Base-by-base conservation (phyloP, 2,888 invertebrate species). In the Thecophora atra region DNA sequence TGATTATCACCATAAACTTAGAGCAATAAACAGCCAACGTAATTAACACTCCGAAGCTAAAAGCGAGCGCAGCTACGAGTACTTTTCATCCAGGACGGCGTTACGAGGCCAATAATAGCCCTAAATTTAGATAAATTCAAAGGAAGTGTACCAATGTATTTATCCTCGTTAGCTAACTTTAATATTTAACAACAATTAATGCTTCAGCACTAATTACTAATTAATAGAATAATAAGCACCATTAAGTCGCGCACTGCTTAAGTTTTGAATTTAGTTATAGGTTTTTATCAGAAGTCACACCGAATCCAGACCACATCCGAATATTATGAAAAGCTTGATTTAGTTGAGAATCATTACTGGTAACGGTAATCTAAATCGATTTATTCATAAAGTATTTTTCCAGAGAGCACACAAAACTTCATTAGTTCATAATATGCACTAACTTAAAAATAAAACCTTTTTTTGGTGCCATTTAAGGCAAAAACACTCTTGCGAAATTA, bases 1-100 rank as follows among this genome's bases (percentile, higher is more conserved):
- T 86, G 87, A 81, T 87, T 77, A 86, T 87, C 70, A 86, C 87
- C 79, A 87, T 87, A 76, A 87, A 86, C 77, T 81, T 87, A 82
- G 87, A 87, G 78, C 82, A 85, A 78, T 81, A 80, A 78, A 78
- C 71, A 75, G 74, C 76, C 70, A 58, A 13, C 28, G 24, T 15
- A 58, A 19, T 5, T 7, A 58, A 58, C 5, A 58, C 58, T n/a
- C 47, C 24, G 19, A 56, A 56, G 56, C 37, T n/a, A 56, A 24
- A 26, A 6, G 56, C 65, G 58, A 52, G 24, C 19, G 37, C 1
- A 37, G 37, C 37, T 11, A 37, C 26, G 24, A 37, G 7, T 21
- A 47, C n/a, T 24, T 7, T 26, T 19, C 13, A 52, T 44, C 26
- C 60, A 47, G 30, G 28, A 30, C 19, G 24, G 17, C 26, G 24